phyloP scores from a whole-genome alignment of 2,113 vertebrate genomes.

The Turnix velox region DNA sequence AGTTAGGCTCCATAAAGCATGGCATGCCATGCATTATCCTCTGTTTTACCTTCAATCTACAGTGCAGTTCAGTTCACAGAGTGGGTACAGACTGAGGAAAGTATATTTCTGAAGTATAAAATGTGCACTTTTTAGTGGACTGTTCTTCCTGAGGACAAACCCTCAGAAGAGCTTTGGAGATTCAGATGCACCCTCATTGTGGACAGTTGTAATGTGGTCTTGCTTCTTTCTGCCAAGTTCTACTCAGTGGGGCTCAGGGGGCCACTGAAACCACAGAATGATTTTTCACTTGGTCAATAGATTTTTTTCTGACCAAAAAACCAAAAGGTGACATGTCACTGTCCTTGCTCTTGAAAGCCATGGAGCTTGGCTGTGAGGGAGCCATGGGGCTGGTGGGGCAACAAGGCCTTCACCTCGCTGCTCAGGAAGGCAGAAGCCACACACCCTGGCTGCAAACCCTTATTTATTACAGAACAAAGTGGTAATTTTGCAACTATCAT shows the following conservation, averaged over 20 bases:
- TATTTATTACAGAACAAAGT: conserved; percentile 36
- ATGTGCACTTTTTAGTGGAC: not conserved
- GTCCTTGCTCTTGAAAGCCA: not conserved
- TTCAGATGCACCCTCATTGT: not conserved
- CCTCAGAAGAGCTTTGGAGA: not conserved
- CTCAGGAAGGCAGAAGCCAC: not conserved
- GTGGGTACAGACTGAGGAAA: not conserved
- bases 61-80: not conserved
- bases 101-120: not conserved
- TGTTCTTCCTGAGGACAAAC: not conserved
- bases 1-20: conserved; percentile 34
- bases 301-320: conserved; percentile 33
- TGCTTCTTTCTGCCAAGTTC: not conserved
- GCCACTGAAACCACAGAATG: conserved; percentile 3
- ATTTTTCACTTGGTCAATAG: conserved; percentile 29
- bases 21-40: not conserved
- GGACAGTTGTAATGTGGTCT: not conserved
- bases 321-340: not conserved
- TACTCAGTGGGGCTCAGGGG: not conserved
- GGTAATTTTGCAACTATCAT: conserved; percentile 49
- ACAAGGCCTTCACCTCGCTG: not conserved
- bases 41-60: conserved; percentile 4
- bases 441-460: not conserved
- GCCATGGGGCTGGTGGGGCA: not conserved
- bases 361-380: not conserved